Evolutionary conservation across 2,888 invertebrate species (phyloP), one percentile per base, ranked within the genome.

Genomic region (Oeneis ivallda): DNA sequence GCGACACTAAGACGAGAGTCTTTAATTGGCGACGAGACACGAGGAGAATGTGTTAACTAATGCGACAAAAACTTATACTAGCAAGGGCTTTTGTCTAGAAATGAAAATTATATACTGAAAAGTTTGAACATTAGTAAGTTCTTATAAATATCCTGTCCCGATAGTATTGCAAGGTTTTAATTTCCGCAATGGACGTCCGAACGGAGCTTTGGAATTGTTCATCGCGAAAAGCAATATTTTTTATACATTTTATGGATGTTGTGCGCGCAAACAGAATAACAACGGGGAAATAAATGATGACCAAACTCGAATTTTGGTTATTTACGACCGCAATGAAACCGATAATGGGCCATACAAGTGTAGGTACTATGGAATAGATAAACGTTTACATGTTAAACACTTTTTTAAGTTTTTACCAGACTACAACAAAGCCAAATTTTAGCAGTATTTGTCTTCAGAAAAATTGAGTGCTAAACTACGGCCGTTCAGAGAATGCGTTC

Each of bases 261-360:
- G 13, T 19, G 19, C 15, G 41, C n/a, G 26, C 34, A 52, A 37
- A 37, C 37, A 37, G 37, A 39, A 17, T 15, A 54, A 39, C 54
- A 17, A 54, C 10, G 15, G 39, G 19, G 11, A 39, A 54, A 54
- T 54, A 17, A 53, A 54, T 54, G 37, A 17, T 17, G 54, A 13
- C 19, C 39, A 54, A 39, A 39, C 39, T 19, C 7, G 17, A 54
- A 39, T 54, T 52, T 43, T 61, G 10, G 50, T 26, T 37, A 53
- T 62, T 62, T 65, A 65, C 54, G 13, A 34, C 37, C n/a, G 39
- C 43, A 19, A 58, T 58, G 52, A 64, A 64, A 49, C 56, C 54
- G 49, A 57, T 64, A 26, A 64, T 41, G 57, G 50, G 2, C 45
- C n/a, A 53, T 37, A 37, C 37, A 8, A 1, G 32, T 34, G 32